These are phyloP conservation scores for Sialis fuliginosa DNA, from an alignment of 2,888 invertebrate genomes.

Conservation along the genomic window DNA sequence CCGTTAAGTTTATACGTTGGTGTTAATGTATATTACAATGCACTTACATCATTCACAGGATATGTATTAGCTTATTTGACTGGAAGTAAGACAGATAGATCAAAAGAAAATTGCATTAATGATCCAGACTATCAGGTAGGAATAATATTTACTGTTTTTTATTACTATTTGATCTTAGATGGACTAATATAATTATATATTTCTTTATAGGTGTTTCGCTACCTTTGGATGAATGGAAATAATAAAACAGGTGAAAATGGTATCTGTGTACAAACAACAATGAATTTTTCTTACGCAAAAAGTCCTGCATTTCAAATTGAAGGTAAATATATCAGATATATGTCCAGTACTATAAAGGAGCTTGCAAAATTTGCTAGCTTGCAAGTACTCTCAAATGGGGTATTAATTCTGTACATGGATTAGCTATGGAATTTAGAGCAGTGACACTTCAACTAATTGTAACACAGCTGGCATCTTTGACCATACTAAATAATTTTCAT, in stretches of 20 bases:
- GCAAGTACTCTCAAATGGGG: no score
- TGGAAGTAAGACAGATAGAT: constrained; percentile 23
- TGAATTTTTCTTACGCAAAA: constrained; percentile 53
- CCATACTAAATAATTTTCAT: no score
- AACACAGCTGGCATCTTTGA: no score
- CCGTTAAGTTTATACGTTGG: constrained; percentile 41
- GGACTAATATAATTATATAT: neutral
- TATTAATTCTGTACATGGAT: no score
- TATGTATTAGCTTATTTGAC: constrained; percentile 43
- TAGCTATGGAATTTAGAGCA: no score
- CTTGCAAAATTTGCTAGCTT: no score
- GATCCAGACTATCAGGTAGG: no score
- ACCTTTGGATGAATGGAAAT: constrained; percentile 42
- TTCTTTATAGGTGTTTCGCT: constrained; percentile 19
- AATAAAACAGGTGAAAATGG: constrained; percentile 39
- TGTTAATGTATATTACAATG: constrained; percentile 31
- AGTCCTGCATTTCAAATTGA: constrained; percentile 69
- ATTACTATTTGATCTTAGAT: no score
- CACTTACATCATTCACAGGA: constrained; percentile 37
- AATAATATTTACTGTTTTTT: no score
- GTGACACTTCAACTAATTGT: no score
- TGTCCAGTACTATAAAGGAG: no score
- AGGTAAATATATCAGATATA: constrained; percentile 31
- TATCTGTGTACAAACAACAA: constrained; percentile 51
- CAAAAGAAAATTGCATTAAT: constrained; percentile 26